Conservation (phyloP, 2,888 invertebrate genomes). For the Apantesis nais region DNA sequence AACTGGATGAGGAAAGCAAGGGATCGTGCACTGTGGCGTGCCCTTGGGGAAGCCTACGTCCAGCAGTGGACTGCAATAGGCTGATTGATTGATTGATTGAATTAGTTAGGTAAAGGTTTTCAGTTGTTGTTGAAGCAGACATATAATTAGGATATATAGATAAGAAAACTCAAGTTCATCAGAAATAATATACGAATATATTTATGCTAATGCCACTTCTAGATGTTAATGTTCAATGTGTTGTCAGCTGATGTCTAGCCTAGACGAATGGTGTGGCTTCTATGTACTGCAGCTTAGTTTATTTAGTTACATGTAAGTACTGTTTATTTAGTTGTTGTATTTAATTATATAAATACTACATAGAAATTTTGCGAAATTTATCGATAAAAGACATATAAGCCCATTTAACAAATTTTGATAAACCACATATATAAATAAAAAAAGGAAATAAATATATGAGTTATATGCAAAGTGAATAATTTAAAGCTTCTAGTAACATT, state of each 20-base stretch:
- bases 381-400: too few relatives aligned
- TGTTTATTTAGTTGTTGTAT: slow-evolving; percentile 21
- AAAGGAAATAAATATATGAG: too few relatives aligned
- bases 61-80: too few relatives aligned
- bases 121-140: not conserved
- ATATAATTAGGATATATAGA: not conserved
- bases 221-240: slow-evolving; percentile 9
- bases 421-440: too few relatives aligned
- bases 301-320: slow-evolving; percentile 24
- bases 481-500: too few relatives aligned
- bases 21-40: too few relatives aligned
- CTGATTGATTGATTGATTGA: too few relatives aligned
- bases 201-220: not conserved
- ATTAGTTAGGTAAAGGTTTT: too few relatives aligned
- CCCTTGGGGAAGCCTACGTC: too few relatives aligned
- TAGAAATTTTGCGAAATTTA: not conserved
- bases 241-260: slow-evolving; percentile 37
- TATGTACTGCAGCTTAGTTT: slow-evolving; percentile 26
- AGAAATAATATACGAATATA: not conserved
- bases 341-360: slow-evolving; percentile 7
- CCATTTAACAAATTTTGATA: too few relatives aligned
- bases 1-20: too few relatives aligned
- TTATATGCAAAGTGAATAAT: too few relatives aligned
- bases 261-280: slow-evolving; percentile 42
- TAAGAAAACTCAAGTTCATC: not conserved